A percentile compares a stretch with the other conserved stretches of the same genome.
phyloP scores from a whole-genome alignment of 2,797 vertebrate species.

The Chloroceryle amazona region DNA sequence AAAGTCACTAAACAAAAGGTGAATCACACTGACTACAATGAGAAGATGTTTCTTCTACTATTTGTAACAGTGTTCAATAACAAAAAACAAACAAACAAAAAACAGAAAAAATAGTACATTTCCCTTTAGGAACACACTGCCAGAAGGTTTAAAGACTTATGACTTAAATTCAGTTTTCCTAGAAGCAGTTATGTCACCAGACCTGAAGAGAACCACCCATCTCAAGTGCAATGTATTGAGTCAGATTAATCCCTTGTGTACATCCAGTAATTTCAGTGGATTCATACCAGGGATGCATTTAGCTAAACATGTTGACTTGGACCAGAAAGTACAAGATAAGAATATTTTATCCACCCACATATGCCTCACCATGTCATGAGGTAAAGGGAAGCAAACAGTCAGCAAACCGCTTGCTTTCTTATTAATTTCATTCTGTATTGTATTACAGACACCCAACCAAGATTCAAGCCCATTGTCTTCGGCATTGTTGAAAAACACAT shows the following conservation, averaged over 20 bases:
- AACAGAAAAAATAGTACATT: neutral
- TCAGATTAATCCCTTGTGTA: slow-evolving; percentile 21
- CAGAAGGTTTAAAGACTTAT: neutral
- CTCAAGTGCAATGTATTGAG: neutral
- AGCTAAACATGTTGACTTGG: slow-evolving; percentile 1
- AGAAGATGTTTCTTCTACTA: neutral
- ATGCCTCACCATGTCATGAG: slow-evolving; percentile 25
- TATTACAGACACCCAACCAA: slow-evolving; percentile 62
- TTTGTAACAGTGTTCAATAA: neutral
- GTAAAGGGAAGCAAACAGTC: slow-evolving; percentile 43
- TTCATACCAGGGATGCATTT: neutral
- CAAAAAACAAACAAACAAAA: neutral
- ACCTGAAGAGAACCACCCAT: slow-evolving; percentile 19
- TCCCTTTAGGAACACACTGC: neutral
- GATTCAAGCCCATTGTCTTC: slow-evolving; percentile 58
- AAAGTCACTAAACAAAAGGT: neutral
- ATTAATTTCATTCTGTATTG: slow-evolving; percentile 53
- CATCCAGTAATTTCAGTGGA: neutral
- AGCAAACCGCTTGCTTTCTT: slow-evolving; percentile 45
- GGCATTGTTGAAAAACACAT: slow-evolving; percentile 43
- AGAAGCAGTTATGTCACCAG: slow-evolving; percentile 42
- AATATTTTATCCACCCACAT: slow-evolving; percentile 55
- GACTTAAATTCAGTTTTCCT: neutral
- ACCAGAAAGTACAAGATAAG: slow-evolving; percentile 43
- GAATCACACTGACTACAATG: neutral